Evolutionary conservation across 2,888 invertebrate genomes (phyloP), one percentile per base, ranked within the genome.

Genomic region (Diloba caeruleocephala): DNA sequence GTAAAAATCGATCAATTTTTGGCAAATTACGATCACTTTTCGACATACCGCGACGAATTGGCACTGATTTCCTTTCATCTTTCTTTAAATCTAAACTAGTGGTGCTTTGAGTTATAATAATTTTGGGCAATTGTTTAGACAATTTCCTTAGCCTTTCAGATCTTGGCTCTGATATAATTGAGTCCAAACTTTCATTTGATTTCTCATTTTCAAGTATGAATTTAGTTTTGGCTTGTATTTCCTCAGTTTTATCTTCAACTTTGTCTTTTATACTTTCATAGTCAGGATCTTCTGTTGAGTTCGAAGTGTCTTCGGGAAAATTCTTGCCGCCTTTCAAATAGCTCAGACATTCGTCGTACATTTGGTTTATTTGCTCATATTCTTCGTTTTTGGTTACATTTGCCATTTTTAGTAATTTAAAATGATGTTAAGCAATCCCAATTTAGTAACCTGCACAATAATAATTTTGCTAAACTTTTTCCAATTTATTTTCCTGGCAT

Each of bases 291-390:
- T 71, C 71, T 1, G 32, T 34, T 3, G 6, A 45, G 23, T 62
- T 38, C 3, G 17, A 44, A 9, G 38, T 39, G 2, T 50, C 50
- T 43, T 55, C 44, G 0, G 19, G 19, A n/a, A 13, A 34, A 3
- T 17, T 38, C 14, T 44, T 53, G n/a, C 31, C 59, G 0, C 52
- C 37, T 25, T 86, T 79, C 8, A 93, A 80, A 73, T 92, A 93
- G 29, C 71, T 79, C 0, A 93, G 56, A 68, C 92, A 92, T 71
- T 93, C 92, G 9, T 90, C 87, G 59, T 93, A 93, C 0, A 93
- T 52, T 68, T 85, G 63, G 45, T 88, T 82, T n/a, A 93, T 78
- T 82, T 88, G 63, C 21, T 82, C 73, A 34, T 78, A 90, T 46
- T 91, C 91, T 17, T 25, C 0, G 3, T 74, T 76, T 28, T 76